Base-by-base conservation (phyloP, 2,113 vertebrate species). In the Chloropsis cyanopogon region DNA sequence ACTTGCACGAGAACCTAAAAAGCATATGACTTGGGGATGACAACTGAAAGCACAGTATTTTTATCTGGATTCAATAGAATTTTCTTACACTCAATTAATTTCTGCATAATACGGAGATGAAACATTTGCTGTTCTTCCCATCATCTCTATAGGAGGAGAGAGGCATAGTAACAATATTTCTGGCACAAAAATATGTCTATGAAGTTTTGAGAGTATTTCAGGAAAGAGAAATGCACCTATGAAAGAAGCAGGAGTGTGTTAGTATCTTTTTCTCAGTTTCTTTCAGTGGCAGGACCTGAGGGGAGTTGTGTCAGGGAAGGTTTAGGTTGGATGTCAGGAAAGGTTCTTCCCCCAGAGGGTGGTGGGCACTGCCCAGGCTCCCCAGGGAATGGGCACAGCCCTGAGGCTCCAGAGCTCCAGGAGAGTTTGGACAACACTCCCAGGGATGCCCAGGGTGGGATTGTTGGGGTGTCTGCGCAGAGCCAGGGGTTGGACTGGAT, bases 51-150 rank as follows among this genome's bases (percentile, higher is more conserved):
- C 25, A 68, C 31, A 7, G 11, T 93, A 88, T 92, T 95, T 97
- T 96, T 68, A 65, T 70, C 33, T 79, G 44, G 60, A 95, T 82
- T 95, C 35, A 20, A 90, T 78, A 93, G 65, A 91, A 91, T n/a
- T 87, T 90, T 65, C 85, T 97, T 95, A 49, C 85, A 96, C 92
- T 94, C 71, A 90, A 88, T 97, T 97, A 95, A 85, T 82, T 91
- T 92, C 59, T 83, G n/a, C 54, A 94, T 56, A 77, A 63, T 73
- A 61, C 11, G 21, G 72, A 89, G 82, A 89, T 54, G n/a, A 88
- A 76, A 60, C 64, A 63, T 79, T 97, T 93, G 35, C 11, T 87
- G 87, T 71, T 71, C 81, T 95, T 87, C 33, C 54, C 29, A n/a
- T 92, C 82, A 56, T 33, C 54, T 86, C 49, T 75, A 95, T 69